phyloP scores from a whole-genome alignment of 1,140 invertebrate species.

The Pseudachorutes palmiensis region DNA sequence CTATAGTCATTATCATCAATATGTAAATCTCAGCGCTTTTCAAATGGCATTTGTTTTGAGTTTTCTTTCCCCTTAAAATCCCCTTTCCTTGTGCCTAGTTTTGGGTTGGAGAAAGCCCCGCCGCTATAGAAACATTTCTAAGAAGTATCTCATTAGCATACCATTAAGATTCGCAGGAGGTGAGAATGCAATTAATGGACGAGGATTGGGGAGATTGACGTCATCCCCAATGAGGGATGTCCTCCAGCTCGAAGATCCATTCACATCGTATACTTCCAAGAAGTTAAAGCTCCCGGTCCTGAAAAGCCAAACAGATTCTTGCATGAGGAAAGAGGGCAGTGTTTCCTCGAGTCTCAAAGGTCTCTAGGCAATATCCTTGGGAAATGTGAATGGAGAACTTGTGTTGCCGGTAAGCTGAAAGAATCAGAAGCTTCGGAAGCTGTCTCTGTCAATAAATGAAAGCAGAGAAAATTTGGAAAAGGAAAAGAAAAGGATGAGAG shows the following conservation, averaged over 20 bases:
- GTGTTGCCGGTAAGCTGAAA: background rate
- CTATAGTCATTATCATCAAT: conserved; percentile 9
- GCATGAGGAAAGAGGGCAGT: too few relatives aligned
- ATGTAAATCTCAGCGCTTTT: conserved; percentile 1
- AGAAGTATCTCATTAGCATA: conserved; percentile 17
- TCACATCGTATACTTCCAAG: conserved; percentile 28
- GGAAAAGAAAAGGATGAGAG: background rate
- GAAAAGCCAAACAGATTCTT: conserved; percentile 1
- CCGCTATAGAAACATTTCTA: too few relatives aligned
- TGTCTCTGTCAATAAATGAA: background rate
- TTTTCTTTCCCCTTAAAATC: background rate
- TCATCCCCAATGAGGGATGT: conserved; percentile 32
- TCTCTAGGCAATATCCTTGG: background rate
- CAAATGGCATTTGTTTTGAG: conserved; percentile 1
- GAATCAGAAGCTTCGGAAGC: too few relatives aligned
- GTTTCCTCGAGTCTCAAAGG: background rate
- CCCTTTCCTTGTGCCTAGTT: too few relatives aligned
- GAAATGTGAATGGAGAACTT: background rate
- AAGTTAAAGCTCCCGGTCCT: conserved; percentile 24
- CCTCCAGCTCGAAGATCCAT: conserved; percentile 30
- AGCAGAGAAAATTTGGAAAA: background rate
- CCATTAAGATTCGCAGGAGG: conserved; percentile 34
- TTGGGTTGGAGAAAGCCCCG: too few relatives aligned
- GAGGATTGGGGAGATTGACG: conserved; percentile 28
- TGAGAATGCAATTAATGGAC: conserved; percentile 35